Conservation (phyloP, 2,113 vertebrate genomes). For the Pterocles orientalis region DNA sequence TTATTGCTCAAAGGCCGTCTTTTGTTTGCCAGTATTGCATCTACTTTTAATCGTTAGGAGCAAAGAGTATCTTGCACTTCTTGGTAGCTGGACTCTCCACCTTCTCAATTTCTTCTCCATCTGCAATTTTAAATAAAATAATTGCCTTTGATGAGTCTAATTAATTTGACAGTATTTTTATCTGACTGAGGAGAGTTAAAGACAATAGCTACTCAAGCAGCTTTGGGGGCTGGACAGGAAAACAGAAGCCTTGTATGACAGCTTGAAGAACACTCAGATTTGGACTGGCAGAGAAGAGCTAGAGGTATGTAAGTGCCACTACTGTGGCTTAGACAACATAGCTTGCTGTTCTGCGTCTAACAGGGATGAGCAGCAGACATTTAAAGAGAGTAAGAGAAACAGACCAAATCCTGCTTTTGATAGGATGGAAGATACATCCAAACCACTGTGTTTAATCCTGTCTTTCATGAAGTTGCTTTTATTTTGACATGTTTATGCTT, state of each 20-base stretch:
- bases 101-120: neutral
- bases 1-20: constrained; percentile 1
- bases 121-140: neutral
- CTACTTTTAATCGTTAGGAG: neutral
- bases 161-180: neutral
- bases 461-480: neutral
- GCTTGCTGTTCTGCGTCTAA: neutral
- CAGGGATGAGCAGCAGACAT: neutral
- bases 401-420: neutral
- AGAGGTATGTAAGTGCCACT: neutral
- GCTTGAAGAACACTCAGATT: neutral
- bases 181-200: neutral
- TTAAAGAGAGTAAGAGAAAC: neutral
- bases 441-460: neutral
- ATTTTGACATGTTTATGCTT: neutral
- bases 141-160: neutral
- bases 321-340: neutral
- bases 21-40: neutral
- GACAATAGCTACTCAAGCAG: neutral
- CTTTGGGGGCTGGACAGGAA: neutral
- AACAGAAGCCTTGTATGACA: neutral
- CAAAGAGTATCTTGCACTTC: neutral
- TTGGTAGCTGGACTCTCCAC: neutral
- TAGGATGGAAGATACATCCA: neutral
- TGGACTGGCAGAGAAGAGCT: neutral